Percentiles rank a stretch among this genome's conserved stretches.
Evolutionary conservation across 1,140 invertebrate species (phyloP).

Genomic region (Conus ventricosus): DNA sequence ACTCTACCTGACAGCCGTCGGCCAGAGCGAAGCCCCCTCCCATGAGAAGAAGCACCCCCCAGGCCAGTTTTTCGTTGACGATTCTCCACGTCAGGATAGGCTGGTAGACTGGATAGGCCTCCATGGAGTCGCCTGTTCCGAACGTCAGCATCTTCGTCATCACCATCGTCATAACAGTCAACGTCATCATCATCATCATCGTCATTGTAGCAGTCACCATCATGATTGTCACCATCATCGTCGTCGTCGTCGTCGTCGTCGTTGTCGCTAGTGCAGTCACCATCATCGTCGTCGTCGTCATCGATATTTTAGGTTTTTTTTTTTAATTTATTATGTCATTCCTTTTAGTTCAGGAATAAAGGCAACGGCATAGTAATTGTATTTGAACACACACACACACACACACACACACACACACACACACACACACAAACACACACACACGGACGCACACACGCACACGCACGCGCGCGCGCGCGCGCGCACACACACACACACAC

Average conservation of each 20-base stretch:
- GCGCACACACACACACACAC: too few relatives aligned
- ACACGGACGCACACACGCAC: neutral
- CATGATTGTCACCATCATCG: neutral
- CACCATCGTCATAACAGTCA: neutral
- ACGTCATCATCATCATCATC: neutral
- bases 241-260: neutral
- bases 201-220: too few relatives aligned
- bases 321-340: too few relatives aligned
- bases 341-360: too few relatives aligned
- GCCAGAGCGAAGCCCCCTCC: conserved; percentile 93
- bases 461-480: too few relatives aligned
- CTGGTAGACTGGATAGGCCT: conserved; percentile 39
- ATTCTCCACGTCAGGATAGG: conserved; percentile 72
- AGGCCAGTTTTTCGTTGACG: conserved; percentile 73
- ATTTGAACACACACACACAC: too few relatives aligned
- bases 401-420: neutral
- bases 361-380: too few relatives aligned
- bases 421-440: neutral
- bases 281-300: too few relatives aligned
- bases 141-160: neutral
- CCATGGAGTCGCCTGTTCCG: conserved; percentile 16
- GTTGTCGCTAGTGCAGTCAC: too few relatives aligned
- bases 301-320: too few relatives aligned
- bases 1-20: conserved; percentile 64
- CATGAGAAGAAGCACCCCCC: conserved; percentile 77